Evolutionary conservation across 2,797 vertebrate species (phyloP).

Genomic region (Poliocrania exsul): DNA sequence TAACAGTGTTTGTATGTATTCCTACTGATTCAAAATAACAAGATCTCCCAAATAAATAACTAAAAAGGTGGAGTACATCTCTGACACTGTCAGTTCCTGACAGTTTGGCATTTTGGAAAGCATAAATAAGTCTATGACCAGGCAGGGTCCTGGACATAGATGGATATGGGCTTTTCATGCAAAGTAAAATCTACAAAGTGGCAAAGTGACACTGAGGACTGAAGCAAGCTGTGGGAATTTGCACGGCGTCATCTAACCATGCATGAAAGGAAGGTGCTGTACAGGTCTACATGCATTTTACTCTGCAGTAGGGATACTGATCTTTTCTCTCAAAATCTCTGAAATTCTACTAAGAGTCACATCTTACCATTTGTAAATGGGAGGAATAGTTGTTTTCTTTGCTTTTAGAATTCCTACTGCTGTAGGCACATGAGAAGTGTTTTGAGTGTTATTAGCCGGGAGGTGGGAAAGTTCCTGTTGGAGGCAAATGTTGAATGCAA

Average conservation of each 20-base stretch:
- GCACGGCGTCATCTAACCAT: background rate
- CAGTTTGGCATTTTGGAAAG: background rate
- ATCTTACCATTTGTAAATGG: background rate
- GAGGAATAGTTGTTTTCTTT: background rate
- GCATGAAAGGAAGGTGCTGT: background rate
- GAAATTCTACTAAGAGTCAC: background rate
- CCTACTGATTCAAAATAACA: background rate
- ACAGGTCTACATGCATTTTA: background rate
- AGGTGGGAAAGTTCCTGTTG: background rate
- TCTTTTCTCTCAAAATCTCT: background rate
- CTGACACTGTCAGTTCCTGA: background rate
- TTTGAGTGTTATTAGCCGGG: background rate
- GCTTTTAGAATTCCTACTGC: background rate
- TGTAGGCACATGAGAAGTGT: background rate
- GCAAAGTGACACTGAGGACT: background rate
- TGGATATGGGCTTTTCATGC: background rate
- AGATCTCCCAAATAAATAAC: background rate
- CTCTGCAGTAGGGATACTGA: background rate
- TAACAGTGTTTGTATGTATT: background rate
- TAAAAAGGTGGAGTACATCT: background rate
- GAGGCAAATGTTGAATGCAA: background rate
- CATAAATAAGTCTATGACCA: background rate
- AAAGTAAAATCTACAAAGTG: background rate
- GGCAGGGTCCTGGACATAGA: background rate
- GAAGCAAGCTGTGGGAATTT: background rate